phyloP scores from a whole-genome alignment of 1,140 invertebrate genomes.

The Rhyacophila brunnea region DNA sequence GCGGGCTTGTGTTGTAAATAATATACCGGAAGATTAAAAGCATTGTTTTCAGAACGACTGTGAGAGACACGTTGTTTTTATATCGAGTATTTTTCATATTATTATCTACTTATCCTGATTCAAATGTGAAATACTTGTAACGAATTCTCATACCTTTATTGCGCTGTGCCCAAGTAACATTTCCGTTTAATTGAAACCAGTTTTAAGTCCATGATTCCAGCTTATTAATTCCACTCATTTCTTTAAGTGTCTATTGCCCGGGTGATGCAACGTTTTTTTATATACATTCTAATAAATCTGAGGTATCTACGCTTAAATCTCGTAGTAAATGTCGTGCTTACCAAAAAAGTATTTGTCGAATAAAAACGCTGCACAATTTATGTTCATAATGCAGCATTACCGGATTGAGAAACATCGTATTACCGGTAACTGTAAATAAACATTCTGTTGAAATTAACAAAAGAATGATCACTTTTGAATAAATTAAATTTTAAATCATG shows the following conservation, averaged over 20 bases:
- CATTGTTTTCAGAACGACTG: too few species aligned
- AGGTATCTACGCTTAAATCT: conserved; percentile 31
- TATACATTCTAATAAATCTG: conserved; percentile 33
- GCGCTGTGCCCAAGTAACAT: conserved; percentile 10
- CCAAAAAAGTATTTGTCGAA: conserved; percentile 36
- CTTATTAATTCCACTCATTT: conserved; percentile 34
- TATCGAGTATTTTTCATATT: too few species aligned
- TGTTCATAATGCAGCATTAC: conserved; percentile 24
- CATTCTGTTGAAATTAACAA: too few species aligned
- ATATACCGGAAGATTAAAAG: too few species aligned
- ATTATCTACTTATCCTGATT: conserved; percentile 19
- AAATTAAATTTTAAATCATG: not conserved
- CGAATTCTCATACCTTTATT: conserved; percentile 17
- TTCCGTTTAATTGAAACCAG: conserved; percentile 35
- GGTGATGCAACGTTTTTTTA: conserved; percentile 31
- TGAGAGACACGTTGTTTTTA: not conserved
- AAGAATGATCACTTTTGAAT: not conserved
- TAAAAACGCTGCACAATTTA: conserved; percentile 34
- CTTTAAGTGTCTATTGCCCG: conserved; percentile 24
- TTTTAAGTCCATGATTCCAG: conserved; percentile 25
- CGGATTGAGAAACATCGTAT: conserved; percentile 9
- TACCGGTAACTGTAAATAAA: too few species aligned
- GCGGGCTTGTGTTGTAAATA: too few species aligned
- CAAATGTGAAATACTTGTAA: conserved; percentile 22
- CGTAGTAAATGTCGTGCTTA: conserved; percentile 34